These are phyloP conservation scores for Sebastes itinus DNA, from an alignment of 2,797 vertebrate species.

Conservation along the genomic window DNA sequence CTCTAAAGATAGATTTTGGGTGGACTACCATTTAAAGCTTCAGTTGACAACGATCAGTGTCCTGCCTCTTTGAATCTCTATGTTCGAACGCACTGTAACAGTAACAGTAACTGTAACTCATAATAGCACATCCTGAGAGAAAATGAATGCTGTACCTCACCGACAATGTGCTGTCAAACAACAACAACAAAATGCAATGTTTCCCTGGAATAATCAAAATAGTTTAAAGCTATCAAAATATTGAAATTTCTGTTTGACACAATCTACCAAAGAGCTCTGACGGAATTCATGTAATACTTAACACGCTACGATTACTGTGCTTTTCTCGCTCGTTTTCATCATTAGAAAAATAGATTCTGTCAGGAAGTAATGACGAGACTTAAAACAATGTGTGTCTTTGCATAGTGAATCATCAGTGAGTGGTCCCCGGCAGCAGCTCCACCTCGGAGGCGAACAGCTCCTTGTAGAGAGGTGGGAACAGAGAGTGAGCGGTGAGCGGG, in stretches of 20 bases:
- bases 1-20: not conserved
- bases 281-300: slow-evolving; percentile 35
- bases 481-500: slow-evolving; percentile 78
- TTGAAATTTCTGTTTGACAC: slow-evolving; percentile 32
- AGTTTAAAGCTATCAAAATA: slow-evolving; percentile 57
- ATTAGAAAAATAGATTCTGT: slow-evolving; percentile 80
- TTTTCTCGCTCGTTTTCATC: slow-evolving; percentile 38
- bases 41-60: not conserved
- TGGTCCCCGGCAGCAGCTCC: slow-evolving; percentile 73
- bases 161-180: slow-evolving; percentile 12
- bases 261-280: slow-evolving; percentile 49
- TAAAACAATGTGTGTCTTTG: slow-evolving; percentile 21
- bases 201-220: slow-evolving; percentile 44
- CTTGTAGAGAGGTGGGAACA: slow-evolving; percentile 92
- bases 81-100: slow-evolving; percentile 11
- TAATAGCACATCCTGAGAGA: slow-evolving; percentile 45
- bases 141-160: slow-evolving; percentile 21
- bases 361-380: slow-evolving; percentile 37
- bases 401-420: slow-evolving; percentile 59
- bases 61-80: slow-evolving; percentile 25
- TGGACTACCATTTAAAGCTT: not conserved
- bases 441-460: slow-evolving; percentile 89
- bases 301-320: slow-evolving; percentile 19
- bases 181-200: slow-evolving; percentile 26
- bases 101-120: slow-evolving; percentile 2